Evolutionary conservation across 2,797 vertebrate genomes (phyloP).

Genomic region (Trachops cirrhosus): DNA sequence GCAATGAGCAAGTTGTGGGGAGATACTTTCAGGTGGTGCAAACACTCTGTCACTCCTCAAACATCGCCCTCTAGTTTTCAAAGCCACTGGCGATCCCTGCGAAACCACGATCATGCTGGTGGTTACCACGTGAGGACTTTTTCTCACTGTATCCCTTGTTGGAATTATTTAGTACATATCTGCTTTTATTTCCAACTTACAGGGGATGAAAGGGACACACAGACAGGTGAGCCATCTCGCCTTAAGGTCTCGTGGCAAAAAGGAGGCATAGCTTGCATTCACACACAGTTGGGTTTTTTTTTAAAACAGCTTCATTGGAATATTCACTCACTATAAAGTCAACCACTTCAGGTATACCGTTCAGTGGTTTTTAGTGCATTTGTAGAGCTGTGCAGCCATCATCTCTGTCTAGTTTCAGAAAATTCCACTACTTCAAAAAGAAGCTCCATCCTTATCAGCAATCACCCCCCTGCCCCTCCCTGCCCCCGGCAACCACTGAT

Average conservation of each 20-base stretch:
- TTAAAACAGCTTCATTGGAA: not conserved
- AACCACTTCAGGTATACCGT: not conserved
- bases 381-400: not conserved
- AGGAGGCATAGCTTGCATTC: not conserved
- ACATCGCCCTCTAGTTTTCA: not conserved
- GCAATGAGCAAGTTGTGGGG: not conserved
- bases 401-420: not conserved
- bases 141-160: not conserved
- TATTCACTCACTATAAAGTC: not conserved
- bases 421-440: not conserved
- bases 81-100: not conserved
- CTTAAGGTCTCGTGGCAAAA: not conserved
- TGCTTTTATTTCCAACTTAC: not conserved
- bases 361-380: not conserved
- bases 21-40: not conserved
- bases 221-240: not conserved
- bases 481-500: not conserved
- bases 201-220: not conserved
- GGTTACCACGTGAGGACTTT: not conserved
- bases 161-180: not conserved
- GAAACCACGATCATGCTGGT: not conserved
- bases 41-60: not conserved
- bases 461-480: not conserved
- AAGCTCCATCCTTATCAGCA: not conserved
- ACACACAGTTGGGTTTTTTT: not conserved